phyloP scores from a whole-genome alignment of 2,113 vertebrate genomes.

The Grammatotria lemairii region DNA sequence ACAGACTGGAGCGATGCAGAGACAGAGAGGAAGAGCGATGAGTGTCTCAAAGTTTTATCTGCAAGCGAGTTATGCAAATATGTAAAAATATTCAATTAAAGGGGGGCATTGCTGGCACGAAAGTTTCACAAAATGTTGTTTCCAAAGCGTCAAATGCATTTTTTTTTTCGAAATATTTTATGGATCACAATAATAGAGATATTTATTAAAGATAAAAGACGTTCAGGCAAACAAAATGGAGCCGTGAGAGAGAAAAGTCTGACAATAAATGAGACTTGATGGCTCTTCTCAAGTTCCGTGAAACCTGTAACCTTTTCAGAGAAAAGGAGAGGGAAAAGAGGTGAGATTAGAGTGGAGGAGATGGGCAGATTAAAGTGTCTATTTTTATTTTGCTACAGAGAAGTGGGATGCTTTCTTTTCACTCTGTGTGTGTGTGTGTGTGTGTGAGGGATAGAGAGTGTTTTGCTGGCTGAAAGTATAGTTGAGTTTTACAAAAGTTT shows the following conservation, averaged over 20 bases:
- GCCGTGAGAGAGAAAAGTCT: neutral
- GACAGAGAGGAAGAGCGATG: neutral
- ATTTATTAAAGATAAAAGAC: neutral
- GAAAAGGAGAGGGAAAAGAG: neutral
- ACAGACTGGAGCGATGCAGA: neutral
- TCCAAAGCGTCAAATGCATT: neutral
- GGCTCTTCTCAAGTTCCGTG: neutral
- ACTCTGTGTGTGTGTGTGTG: neutral
- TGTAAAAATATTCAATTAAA: neutral
- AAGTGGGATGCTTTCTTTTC: constrained; percentile 13
- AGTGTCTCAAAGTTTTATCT: neutral
- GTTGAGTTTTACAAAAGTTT: neutral
- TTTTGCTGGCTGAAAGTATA: neutral
- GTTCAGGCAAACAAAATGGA: neutral
- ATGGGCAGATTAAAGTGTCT: constrained; percentile 15
- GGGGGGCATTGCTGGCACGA: neutral
- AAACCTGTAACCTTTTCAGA: neutral
- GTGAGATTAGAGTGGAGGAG: neutral
- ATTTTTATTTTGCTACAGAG: constrained; percentile 17
- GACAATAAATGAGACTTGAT: neutral
- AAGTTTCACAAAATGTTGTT: neutral
- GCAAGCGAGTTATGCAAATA: neutral
- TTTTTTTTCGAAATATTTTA: fast-evolving
- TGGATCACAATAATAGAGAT: neutral
- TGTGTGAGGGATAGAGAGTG: neutral